Conservation (phyloP, 2,797 vertebrate genomes). For the Microchirus variegatus region DNA sequence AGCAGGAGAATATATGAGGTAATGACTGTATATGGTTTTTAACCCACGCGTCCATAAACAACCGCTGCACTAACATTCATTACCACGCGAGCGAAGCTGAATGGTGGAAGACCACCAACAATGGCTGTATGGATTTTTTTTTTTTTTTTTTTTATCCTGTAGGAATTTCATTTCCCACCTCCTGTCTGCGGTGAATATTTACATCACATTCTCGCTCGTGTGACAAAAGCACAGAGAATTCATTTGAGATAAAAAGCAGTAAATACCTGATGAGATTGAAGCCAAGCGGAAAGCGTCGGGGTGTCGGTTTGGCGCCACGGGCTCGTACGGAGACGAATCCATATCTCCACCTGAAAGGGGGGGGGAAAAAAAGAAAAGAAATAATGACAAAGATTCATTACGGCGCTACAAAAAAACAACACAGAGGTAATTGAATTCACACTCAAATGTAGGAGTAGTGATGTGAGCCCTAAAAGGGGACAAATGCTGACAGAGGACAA, state of each 20-base stretch:
- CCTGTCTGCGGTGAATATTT: neutral
- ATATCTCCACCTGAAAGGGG: conserved; percentile 88
- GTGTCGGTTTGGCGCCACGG: conserved; percentile 85
- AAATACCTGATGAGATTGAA: conserved; percentile 94
- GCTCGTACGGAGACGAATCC: conserved; percentile 95
- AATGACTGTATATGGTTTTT: conserved; percentile 27
- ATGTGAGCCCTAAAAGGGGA: too few relatives aligned
- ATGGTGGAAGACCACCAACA: conserved; percentile 6
- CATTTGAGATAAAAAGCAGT: conserved; percentile 17
- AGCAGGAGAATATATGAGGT: conserved; percentile 43
- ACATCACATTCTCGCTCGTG: neutral
- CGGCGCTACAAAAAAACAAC: conserved; percentile 1
- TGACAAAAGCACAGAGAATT: conserved; percentile 8
- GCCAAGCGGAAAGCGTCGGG: conserved; percentile 91
- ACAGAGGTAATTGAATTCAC: neutral
- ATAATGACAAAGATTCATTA: conserved; percentile 22
- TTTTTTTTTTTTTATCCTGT: conserved; percentile 5
- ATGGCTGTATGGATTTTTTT: neutral
- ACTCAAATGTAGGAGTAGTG: too few relatives aligned
- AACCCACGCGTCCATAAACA: conserved; percentile 5
- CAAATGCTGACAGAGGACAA: too few relatives aligned
- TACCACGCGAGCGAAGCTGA: conserved; percentile 17
- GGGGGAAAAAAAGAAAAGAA: too few relatives aligned
- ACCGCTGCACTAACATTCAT: conserved; percentile 7
- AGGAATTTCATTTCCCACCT: conserved; percentile 1